These are phyloP conservation scores for Drosophila mulleri DNA, from an alignment of 2,888 invertebrate species.

Conservation along the genomic window DNA sequence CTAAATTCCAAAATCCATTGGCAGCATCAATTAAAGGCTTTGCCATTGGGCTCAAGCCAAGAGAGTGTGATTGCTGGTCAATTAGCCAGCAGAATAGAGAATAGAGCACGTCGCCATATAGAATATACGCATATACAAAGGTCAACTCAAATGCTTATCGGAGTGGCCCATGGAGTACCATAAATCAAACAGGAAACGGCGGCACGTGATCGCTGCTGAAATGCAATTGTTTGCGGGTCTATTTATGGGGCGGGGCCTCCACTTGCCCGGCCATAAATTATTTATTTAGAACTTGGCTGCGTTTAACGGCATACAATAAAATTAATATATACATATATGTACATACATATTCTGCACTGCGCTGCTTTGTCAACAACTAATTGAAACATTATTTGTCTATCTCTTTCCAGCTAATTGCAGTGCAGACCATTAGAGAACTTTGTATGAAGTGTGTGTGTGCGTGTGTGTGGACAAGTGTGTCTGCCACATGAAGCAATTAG, in stretches of 20 bases:
- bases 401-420: constrained; percentile 45
- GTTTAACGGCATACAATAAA: constrained; percentile 61
- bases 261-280: constrained; percentile 46
- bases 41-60: constrained; percentile 26
- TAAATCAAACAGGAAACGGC: constrained; percentile 34
- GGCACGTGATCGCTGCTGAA: constrained; percentile 58
- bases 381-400: constrained; percentile 57
- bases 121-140: constrained; percentile 3
- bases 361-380: constrained; percentile 68
- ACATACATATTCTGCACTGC: constrained; percentile 25
- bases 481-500: constrained; percentile 68
- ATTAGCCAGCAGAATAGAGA: constrained; percentile 24
- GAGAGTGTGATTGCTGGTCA: constrained; percentile 31
- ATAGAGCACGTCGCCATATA: neutral
- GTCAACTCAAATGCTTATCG: constrained; percentile 45
- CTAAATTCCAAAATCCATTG: constrained; percentile 45
- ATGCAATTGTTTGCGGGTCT: constrained; percentile 17
- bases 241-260: constrained; percentile 2
- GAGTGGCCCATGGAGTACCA: constrained; percentile 20
- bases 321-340: constrained; percentile 39
- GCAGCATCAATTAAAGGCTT: constrained; percentile 40
- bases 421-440: constrained; percentile 43
- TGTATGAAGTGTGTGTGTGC: constrained; percentile 12
- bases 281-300: constrained; percentile 56
- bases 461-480: constrained; percentile 24